Evolutionary conservation across 2,113 vertebrate genomes (phyloP).

Genomic region (Chrysochloris asiatica): DNA sequence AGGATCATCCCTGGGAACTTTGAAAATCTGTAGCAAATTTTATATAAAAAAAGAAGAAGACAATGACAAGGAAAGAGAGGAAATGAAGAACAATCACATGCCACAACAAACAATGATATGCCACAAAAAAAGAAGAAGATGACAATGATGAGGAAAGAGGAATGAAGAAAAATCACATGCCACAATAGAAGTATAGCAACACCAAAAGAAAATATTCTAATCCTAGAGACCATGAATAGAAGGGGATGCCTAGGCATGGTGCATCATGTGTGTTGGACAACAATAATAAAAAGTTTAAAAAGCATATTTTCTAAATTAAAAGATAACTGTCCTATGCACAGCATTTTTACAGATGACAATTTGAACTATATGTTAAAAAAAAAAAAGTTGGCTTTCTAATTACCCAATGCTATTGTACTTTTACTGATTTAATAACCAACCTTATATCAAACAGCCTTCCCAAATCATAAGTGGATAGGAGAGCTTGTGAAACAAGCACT

Average conservation of each 20-base stretch:
- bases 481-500: too few relatives aligned
- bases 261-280: background rate
- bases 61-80: too few relatives aligned
- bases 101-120: too few relatives aligned
- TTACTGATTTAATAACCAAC: too few relatives aligned
- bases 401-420: too few relatives aligned
- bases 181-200: background rate
- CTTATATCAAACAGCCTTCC: too few relatives aligned
- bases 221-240: background rate
- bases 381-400: too few relatives aligned
- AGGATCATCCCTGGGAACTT: background rate
- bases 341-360: background rate
- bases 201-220: background rate
- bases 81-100: too few relatives aligned
- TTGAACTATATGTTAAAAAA: too few relatives aligned
- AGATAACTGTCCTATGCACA: background rate
- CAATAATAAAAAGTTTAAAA: background rate
- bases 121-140: too few relatives aligned
- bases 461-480: too few relatives aligned
- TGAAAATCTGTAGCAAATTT: background rate
- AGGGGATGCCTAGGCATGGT: background rate
- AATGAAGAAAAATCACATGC: background rate
- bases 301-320: conserved; percentile 14
- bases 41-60: background rate
- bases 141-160: too few relatives aligned